Evolutionary conservation across 2,888 invertebrate genomes (phyloP), one percentile per base, ranked within the genome.

Genomic region (Malthinus seriepunctatus): DNA sequence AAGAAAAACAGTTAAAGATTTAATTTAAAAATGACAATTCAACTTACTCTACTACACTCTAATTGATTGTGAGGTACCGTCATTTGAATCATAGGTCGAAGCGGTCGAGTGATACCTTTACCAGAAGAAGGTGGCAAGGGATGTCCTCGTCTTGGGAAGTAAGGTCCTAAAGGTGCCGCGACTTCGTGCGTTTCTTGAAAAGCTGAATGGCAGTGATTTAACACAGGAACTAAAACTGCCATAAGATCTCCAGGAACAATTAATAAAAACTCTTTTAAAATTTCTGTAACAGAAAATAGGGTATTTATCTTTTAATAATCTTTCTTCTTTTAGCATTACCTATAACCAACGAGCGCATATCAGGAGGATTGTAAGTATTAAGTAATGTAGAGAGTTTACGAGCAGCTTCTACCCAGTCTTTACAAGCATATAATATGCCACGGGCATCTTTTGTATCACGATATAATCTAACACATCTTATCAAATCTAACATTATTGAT

Each of bases 391-490:
- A 88, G 63, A 96, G 79, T 60, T 95, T 88, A 57, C 93, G 84
- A n/a, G 93, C 83, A 10, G 93, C 89, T 75, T 95, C 95, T 35
- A 90, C 87, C 86, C 94, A 89, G 71, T 95, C 95, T 78, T 95
- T 95, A 63, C 89, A 88, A 39, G 87, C 86, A 1, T 86, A 81
- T 53, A 89, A 76, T 62, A 88, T 78, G 57, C 84, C 86, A 44
- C 88, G 80, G 4, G 88, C 86, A 69, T 89, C 89, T 67, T 88
- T 86, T 23, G 80, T 81, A 69, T 87, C 88, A 35, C 87, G 82
- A 52, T 87, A 84, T 62, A 87, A 81, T 73, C 90, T 84, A 63
- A 91, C 80, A 62, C 90, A 89, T 48, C 89, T 85, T 51, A 89
- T 84, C 12, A 91, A 78, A 59, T 91, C 86, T 51, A 88, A 85